phyloP scores from a whole-genome alignment of 2,113 vertebrate genomes.

The Marmota monax region DNA sequence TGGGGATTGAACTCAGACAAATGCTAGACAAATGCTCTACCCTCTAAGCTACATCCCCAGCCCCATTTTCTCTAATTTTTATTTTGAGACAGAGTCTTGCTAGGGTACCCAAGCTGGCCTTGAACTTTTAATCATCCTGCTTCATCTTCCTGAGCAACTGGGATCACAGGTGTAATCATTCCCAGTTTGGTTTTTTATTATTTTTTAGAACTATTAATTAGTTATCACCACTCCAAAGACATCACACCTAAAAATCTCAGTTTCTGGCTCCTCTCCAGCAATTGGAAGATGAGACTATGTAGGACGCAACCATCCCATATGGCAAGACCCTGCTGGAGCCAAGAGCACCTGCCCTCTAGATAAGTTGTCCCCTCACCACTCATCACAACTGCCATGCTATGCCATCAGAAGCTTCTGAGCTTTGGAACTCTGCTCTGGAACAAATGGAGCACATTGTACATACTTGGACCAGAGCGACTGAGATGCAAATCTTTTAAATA shows the following conservation, averaged over 20 bases:
- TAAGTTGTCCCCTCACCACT: not conserved
- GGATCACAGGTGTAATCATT: not conserved
- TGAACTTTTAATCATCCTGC: not conserved
- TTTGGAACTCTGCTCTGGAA: not conserved
- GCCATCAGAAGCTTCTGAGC: not conserved
- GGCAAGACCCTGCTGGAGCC: not conserved
- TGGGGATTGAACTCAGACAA: not conserved
- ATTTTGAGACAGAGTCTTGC: not conserved
- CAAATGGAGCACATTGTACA: not conserved
- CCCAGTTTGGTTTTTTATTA: too few species aligned
- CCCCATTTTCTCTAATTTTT: not conserved
- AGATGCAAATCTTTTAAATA: not conserved
- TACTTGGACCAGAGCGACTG: not conserved
- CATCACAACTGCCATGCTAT: accelerated
- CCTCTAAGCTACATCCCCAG: not conserved
- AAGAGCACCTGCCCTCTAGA: too few species aligned
- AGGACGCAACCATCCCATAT: not conserved
- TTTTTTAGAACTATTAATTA: not conserved
- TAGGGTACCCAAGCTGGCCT: not conserved
- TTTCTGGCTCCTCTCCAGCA: not conserved
- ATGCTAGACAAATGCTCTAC: not conserved
- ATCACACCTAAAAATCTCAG: not conserved
- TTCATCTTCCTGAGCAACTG: not conserved
- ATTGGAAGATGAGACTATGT: not conserved
- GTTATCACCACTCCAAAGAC: not conserved